Base-by-base conservation (phyloP, 23 tunicate species). In the Ciona savignyi region DNA sequence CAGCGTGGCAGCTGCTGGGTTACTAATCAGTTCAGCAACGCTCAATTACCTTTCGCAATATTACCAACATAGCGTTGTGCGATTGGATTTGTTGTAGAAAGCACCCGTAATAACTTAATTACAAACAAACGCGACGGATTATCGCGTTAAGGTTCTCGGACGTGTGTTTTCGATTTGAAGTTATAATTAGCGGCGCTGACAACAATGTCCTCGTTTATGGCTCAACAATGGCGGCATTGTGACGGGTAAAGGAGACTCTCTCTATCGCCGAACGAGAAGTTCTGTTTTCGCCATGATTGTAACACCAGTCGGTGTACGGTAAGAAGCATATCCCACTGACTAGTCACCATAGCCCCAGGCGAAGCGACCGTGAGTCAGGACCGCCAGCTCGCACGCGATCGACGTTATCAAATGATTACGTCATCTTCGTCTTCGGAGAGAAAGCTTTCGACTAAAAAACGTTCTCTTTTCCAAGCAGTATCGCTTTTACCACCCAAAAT, bases 321-420 rank as follows among this genome's bases (percentile, higher is more conserved):
- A 6, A 42, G 56, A 15, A 42, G 56, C 67, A 63, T 25, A 63
- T 63, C 28, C 26, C 22, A 25, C 28, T n/a, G 28, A n/a, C 67
- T 25, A 63, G 67, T 25, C 20, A 71, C 23, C 63, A 27, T 71
- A 67, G 27, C 85, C 73, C 24, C 35, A 66, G 78, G 73, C 73
- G 51, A 73, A 64, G 32, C 23, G 30, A 31, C 25, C 28, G 67
- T 73, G 85, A 81, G 27, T 81, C 78, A 81, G 48, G 23, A 21
- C 62, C 30, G n/a, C 23, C 11, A 0, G 77, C 72, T 81, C 72
- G 85, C 85, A 81, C 85, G 85, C 85, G 85, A 81, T 81, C 78
- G 24, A 15, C 73, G 51, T 35, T 32, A 75, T 42, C 66, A 30
- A 24, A 23, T 65, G 69, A 33, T 80, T 62, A 80, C 77, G 84